These are phyloP conservation scores for Nematolebias whitei DNA, from an alignment of 2,113 vertebrate genomes.

Conservation along the genomic window DNA sequence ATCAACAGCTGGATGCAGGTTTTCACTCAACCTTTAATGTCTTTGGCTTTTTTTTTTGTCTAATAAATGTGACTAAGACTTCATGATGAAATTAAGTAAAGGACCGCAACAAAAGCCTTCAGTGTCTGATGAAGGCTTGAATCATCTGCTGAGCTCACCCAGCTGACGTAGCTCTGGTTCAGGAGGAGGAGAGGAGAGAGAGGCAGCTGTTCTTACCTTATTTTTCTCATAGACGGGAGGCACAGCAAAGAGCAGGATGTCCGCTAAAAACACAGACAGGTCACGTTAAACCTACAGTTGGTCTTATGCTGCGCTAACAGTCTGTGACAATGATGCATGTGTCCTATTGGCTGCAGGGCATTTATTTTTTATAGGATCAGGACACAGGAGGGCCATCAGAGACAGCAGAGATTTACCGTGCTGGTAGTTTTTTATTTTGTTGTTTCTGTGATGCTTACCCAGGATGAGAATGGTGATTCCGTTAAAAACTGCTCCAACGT, in stretches of 20 bases:
- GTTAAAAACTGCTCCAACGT: slow-evolving; percentile 91
- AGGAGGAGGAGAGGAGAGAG: not conserved
- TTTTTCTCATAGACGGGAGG: slow-evolving; percentile 91
- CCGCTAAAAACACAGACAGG: slow-evolving; percentile 62
- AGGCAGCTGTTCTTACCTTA: slow-evolving; percentile 80
- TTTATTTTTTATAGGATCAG: too few relatives aligned
- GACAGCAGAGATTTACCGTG: too few relatives aligned
- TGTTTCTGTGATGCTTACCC: slow-evolving; percentile 76
- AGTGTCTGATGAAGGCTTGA: slow-evolving; percentile 40
- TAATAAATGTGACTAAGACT: too few relatives aligned
- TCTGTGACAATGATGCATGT: too few relatives aligned
- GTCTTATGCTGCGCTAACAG: too few relatives aligned
- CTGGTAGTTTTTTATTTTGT: too few relatives aligned
- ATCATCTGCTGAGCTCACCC: slow-evolving; percentile 48
- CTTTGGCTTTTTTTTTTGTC: too few relatives aligned
- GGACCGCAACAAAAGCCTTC: slow-evolving; percentile 31
- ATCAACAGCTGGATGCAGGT: too few relatives aligned
- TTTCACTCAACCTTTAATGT: too few relatives aligned
- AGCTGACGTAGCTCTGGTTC: slow-evolving; percentile 14
- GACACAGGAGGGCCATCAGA: too few relatives aligned
- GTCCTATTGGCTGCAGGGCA: too few relatives aligned
- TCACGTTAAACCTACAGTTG: not conserved
- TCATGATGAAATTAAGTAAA: too few relatives aligned
- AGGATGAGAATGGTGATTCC: slow-evolving; percentile 93
- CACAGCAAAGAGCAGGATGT: slow-evolving; percentile 87